Evolutionary conservation across 2,113 vertebrate genomes (phyloP), one percentile per base, ranked within the genome.

Genomic region (Accipiter virgatus): DNA sequence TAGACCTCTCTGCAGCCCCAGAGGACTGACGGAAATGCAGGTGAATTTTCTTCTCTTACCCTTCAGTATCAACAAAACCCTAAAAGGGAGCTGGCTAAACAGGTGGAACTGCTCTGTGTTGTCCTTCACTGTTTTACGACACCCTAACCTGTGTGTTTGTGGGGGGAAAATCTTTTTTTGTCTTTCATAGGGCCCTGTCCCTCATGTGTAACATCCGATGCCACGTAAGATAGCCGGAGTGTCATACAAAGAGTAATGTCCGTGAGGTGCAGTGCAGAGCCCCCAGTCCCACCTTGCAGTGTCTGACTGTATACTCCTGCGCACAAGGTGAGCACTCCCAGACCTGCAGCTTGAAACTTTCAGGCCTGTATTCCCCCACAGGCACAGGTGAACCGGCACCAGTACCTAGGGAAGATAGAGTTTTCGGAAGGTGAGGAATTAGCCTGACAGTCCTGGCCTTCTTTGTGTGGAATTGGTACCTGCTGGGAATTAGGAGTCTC

Each of bases 241-340:
- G 21, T n/a, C 9, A 10, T 22, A 7, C 1, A 6, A 67, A 62
- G 26, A 55, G 45, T 8, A 31, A 36, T 3, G 2, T 42, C 48
- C 0, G 0, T 26, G n/a, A 53, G 25, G 15, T 0, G 0, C 40
- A 23, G 65, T 13, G 4, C 2, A 16, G 31, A 29, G 43, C 10
- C 25, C 38, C 23, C 6, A 18, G 42, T 42, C 52, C 50, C 12
- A n/a, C 59, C 40, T 38, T 8, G 23, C 56, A 47, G n/a, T 6
- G 6, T 32, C n/a, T 12, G 18, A 17, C 66, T 22, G 12, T 2
- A 0, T 14, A 2, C 15, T 81, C 50, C 25, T 11, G 16, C 0
- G 2, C 22, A 10, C 19, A 12, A 38, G 55, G 6, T 14, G 72
- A 74, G 40, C 2, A 2, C 22, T 47, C 26, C 34, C 1, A 0